These are phyloP conservation scores for Anguilla megastoma DNA, from an alignment of 2,797 vertebrate species.

Conservation along the genomic window DNA sequence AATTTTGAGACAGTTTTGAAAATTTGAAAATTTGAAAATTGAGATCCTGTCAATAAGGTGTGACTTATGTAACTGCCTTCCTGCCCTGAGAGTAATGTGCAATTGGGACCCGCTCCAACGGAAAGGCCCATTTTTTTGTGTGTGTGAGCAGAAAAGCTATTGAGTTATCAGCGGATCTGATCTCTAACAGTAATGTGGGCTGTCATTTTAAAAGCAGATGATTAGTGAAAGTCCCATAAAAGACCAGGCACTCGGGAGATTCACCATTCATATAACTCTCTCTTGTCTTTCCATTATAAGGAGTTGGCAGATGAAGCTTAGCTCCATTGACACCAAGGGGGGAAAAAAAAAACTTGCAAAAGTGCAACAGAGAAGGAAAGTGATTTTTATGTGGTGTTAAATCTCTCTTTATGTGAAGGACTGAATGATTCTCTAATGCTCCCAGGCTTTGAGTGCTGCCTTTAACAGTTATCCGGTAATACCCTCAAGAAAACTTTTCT, in stretches of 20 bases:
- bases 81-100: not conserved
- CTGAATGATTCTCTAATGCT: not conserved
- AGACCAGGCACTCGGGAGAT: not conserved
- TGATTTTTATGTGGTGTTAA: not conserved
- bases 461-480: not conserved
- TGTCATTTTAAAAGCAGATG: constrained; percentile 17
- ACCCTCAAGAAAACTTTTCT: not conserved
- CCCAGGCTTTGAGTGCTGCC: not conserved
- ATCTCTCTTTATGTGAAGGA: not conserved
- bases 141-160: not conserved
- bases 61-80: not conserved
- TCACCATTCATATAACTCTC: not conserved
- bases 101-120: not conserved
- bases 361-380: not conserved
- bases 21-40: not conserved
- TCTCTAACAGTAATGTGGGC: not conserved
- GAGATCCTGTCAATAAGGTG: not conserved
- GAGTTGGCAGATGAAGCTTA: constrained; percentile 16
- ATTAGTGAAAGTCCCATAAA: constrained; percentile 14
- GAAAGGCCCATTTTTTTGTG: not conserved
- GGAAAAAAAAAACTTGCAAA: not conserved
- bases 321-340: not conserved
- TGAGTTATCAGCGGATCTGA: not conserved
- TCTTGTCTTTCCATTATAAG: not conserved
- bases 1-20: not conserved